Evolutionary conservation across 2,888 invertebrate species (phyloP), one percentile per base, ranked within the genome.

Genomic region (Napeogenes inachia): DNA sequence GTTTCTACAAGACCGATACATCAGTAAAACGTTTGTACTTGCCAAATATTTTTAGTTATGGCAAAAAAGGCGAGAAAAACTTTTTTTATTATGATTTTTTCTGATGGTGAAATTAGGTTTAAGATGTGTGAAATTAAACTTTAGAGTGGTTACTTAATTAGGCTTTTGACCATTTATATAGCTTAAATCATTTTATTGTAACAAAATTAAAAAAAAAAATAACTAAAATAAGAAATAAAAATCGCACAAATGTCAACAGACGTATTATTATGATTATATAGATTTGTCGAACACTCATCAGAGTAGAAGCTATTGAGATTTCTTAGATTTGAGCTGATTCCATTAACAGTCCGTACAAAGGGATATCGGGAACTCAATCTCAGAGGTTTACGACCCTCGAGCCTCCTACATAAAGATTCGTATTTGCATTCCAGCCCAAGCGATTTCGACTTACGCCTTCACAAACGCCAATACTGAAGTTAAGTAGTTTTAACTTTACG

Each of bases 331-430:
- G 50, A 67, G 70, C 73, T 85, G 82, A 87, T 87, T 85, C 88
- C 84, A 89, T 89, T 89, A 89, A 78, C 81, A 75, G 77, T 77
- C 82, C 82, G 76, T 73, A 83, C 85, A 87, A 86, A 87, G 76
- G 77, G 79, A 80, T 82, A 81, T 84, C 75, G 76, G 79, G 74
- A 73, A 73, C 76, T 77, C 83, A 81, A 84, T 82, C 82, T 77
- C 78, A 67, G 70, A 75, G 81, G 78, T 78, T 80, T 79, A 78
- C 76, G 75, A 75, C 75, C 65, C 70, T 70, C 63, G 61, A 68
- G 73, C 74, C 76, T 76, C 76, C 70, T 75, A 76, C 73, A 77
- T 79, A 84, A 84, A 84, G 82, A 85, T 80, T 80, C 78, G 80
- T 85, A 86, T 86, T 86, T 85, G 84, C 84, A 85, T 86, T 83